Conservation (phyloP, 2,113 vertebrate species). For the Irena cyanogastra region DNA sequence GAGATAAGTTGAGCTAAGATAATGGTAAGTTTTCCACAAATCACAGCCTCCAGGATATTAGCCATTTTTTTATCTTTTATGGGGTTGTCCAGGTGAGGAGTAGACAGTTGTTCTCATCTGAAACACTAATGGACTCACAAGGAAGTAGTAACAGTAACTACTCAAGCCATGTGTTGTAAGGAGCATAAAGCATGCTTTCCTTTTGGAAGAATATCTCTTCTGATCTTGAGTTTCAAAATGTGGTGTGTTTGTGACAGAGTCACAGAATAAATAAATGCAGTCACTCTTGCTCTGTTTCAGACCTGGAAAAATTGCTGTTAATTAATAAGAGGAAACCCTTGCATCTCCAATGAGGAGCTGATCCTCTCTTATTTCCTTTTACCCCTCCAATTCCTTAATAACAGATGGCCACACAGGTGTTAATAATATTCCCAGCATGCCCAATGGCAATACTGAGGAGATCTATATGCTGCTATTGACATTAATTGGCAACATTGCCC, state of each 20-base stretch:
- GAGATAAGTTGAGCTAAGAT: background rate
- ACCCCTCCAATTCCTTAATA: background rate
- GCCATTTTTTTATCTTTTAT: background rate
- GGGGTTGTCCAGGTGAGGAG: background rate
- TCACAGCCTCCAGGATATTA: background rate
- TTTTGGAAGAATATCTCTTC: background rate
- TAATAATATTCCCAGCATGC: slow-evolving; percentile 26
- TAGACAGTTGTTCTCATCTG: background rate
- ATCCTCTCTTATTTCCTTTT: background rate
- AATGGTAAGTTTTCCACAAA: background rate
- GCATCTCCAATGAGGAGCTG: background rate
- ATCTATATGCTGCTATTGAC: slow-evolving; percentile 47
- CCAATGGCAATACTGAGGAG: background rate
- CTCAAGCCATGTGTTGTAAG: background rate
- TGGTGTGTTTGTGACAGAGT: fast-evolving
- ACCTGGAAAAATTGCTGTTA: background rate
- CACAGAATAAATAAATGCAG: background rate
- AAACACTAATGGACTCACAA: background rate
- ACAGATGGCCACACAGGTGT: background rate
- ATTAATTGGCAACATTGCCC: slow-evolving; percentile 54
- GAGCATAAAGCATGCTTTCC: background rate
- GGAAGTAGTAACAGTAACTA: background rate
- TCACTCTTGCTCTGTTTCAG: background rate
- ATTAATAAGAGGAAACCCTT: slow-evolving; percentile 1
- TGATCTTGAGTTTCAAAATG: background rate